phyloP scores from a whole-genome alignment of 2,113 vertebrate species.

The Ahaetulla prasina region DNA sequence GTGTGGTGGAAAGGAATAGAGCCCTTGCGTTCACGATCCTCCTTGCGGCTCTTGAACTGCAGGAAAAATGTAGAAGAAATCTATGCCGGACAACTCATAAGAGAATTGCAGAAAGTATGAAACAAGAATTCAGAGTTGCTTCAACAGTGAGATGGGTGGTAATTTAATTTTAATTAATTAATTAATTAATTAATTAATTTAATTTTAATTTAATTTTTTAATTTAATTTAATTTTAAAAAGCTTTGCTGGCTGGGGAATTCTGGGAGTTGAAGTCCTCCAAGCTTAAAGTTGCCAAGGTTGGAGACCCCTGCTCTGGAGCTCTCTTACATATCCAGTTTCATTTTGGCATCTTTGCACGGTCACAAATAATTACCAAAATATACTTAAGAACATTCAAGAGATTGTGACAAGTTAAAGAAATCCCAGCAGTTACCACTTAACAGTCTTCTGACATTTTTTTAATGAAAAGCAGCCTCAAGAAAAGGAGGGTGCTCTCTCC shows the following conservation, averaged over 20 bases:
- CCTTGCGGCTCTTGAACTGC: conserved; percentile 94
- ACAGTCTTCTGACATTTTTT: not conserved
- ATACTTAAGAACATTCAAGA: not conserved
- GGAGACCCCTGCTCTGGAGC: no score
- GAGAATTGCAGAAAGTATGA: not conserved
- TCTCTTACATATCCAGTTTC: not conserved
- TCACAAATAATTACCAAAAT: not conserved
- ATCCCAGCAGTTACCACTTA: not conserved
- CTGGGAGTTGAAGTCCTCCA: no score
- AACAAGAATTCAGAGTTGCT: not conserved
- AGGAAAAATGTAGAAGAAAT: not conserved
- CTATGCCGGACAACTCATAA: not conserved
- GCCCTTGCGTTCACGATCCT: conserved; percentile 91
- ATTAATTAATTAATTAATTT: no score
- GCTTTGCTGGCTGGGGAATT: no score
- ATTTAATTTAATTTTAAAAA: no score
- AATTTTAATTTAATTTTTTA: no score
- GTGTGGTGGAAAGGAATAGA: conserved; percentile 94
- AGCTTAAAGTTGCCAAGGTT: no score
- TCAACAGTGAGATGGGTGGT: not conserved
- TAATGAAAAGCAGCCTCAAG: not conserved
- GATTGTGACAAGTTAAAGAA: not conserved
- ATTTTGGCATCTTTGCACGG: not conserved
- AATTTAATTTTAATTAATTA: no score
- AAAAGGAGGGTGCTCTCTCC: not conserved